phyloP scores from a whole-genome alignment of 2,113 vertebrate genomes.

The Mormoops blainvillei region DNA sequence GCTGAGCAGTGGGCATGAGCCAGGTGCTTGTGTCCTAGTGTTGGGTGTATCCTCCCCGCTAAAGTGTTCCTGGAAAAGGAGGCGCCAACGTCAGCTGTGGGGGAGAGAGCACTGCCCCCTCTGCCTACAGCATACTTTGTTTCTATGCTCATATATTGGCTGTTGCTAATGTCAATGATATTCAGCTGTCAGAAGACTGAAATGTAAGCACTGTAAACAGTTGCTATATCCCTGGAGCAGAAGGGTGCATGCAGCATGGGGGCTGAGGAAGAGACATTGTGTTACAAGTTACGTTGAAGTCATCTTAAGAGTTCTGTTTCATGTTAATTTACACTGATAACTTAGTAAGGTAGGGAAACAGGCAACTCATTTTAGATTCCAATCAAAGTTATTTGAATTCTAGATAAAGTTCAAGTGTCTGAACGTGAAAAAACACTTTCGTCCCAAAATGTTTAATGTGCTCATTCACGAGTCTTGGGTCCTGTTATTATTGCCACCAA shows the following conservation, averaged over 20 bases:
- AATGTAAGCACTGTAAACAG: not conserved
- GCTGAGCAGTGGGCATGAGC: not conserved
- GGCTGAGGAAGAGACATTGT: not conserved
- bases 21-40: too few relatives aligned
- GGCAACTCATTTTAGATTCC: not conserved
- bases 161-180: not conserved
- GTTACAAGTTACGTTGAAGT: not conserved
- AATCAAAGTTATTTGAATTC: not conserved
- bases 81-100: not conserved
- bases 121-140: not conserved
- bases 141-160: not conserved
- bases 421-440: not conserved
- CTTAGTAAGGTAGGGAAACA: not conserved
- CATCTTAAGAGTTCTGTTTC: not conserved
- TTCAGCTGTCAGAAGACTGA: not conserved
- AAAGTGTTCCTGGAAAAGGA: not conserved
- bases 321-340: not conserved
- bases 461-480: not conserved
- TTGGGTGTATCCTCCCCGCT: not conserved
- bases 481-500: not conserved
- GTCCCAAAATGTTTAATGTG: not conserved
- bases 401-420: not conserved
- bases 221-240: not conserved
- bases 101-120: not conserved
- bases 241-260: rapidly evolving